These are phyloP conservation scores for Megaceryle torquata DNA, from an alignment of 2,113 vertebrate genomes.

Conservation along the genomic window DNA sequence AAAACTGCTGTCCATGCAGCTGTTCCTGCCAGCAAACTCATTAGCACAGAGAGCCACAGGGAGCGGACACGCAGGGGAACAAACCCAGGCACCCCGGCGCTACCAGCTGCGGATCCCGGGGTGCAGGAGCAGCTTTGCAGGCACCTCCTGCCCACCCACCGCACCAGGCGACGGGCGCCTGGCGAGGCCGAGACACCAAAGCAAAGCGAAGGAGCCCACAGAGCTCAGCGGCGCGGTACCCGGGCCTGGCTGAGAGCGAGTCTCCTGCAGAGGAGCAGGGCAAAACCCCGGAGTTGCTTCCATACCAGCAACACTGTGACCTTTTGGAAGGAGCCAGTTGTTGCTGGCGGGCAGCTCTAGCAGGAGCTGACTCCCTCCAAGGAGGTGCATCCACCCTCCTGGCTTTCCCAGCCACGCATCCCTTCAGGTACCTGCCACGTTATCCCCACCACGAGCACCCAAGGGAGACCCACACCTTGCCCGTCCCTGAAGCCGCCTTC, in stretches of 20 bases:
- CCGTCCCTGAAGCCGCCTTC: not conserved
- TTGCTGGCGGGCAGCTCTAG: not conserved
- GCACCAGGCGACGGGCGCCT: rapidly evolving
- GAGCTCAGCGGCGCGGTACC: rapidly evolving
- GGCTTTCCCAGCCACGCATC: not conserved
- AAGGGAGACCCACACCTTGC: no score
- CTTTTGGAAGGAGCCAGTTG: rapidly evolving
- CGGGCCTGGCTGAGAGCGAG: rapidly evolving
- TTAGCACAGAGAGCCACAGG: not conserved
- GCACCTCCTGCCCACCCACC: not conserved
- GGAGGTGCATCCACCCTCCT: not conserved
- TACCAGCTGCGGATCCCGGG: not conserved
- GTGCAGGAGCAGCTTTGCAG: rapidly evolving
- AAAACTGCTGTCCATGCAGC: not conserved
- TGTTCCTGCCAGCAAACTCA: not conserved
- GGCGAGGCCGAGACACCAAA: rapidly evolving
- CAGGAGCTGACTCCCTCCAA: not conserved
- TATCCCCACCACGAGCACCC: rapidly evolving
- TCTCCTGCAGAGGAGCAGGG: rapidly evolving
- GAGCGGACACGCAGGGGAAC: rapidly evolving
- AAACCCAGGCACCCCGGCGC: not conserved
- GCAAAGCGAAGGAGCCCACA: not conserved
- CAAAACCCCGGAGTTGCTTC: rapidly evolving
- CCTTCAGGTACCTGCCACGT: rapidly evolving
- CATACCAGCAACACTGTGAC: not conserved